phyloP scores from a whole-genome alignment of 1,140 invertebrate genomes.

The Dendroctonus valens region DNA sequence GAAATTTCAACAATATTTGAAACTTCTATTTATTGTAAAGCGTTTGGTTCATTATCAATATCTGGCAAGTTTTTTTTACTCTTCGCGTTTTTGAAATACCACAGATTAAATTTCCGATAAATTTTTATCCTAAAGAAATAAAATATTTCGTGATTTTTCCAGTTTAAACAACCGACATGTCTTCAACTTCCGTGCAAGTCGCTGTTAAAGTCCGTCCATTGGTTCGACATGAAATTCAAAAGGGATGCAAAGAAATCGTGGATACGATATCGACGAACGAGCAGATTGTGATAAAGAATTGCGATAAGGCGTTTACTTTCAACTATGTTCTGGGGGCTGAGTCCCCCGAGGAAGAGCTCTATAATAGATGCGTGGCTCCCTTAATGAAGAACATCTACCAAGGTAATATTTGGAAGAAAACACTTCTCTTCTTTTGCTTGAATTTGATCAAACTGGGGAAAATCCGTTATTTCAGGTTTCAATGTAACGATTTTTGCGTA shows the following conservation, averaged over 20 bases:
- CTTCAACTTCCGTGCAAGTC: constrained; percentile 60
- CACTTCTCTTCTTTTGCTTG: background rate
- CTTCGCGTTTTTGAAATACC: too few species aligned
- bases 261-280: constrained; percentile 59
- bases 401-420: constrained; percentile 47
- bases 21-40: background rate
- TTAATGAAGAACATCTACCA: constrained; percentile 79
- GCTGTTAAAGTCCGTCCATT: constrained; percentile 79
- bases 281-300: constrained; percentile 70
- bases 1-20: too few species aligned
- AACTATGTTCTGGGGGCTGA: constrained; percentile 79
- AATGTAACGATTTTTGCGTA: constrained; percentile 93
- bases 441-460: background rate
- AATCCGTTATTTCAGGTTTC: constrained; percentile 57
- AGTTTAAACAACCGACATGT: constrained; percentile 11
- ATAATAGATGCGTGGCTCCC: constrained; percentile 70
- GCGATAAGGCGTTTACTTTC: constrained; percentile 80
- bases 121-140: background rate
- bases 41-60: too few species aligned
- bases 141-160: too few species aligned
- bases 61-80: too few species aligned
- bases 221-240: constrained; percentile 65
- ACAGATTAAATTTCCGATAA: too few species aligned
- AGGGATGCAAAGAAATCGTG: constrained; percentile 68
- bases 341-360: constrained; percentile 72